Conservation (phyloP, 2,797 vertebrate species). For the Sebastes flavidus region DNA sequence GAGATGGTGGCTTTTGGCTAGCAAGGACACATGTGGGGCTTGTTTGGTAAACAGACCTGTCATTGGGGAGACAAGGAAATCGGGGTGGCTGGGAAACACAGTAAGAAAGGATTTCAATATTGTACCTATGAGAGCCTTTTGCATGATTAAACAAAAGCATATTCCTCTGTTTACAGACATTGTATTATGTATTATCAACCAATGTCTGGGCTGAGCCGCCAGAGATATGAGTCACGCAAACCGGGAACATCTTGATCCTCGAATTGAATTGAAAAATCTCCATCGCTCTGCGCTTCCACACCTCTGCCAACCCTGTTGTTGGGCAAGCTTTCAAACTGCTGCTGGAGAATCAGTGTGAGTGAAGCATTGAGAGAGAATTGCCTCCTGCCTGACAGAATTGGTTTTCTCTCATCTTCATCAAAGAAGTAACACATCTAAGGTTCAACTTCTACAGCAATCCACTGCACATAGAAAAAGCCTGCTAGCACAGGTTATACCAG, state of each 20-base stretch:
- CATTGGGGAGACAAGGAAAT: not conserved
- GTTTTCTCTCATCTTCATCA: constrained; percentile 68
- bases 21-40: not conserved
- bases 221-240: not conserved
- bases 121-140: not conserved
- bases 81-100: not conserved
- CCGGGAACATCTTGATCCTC: not conserved
- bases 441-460: constrained; percentile 16
- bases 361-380: constrained; percentile 38
- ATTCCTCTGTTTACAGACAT: not conserved
- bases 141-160: not conserved
- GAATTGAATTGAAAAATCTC: not conserved
- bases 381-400: constrained; percentile 46
- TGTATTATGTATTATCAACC: not conserved
- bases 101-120: not conserved
- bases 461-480: not conserved
- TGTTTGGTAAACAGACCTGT: constrained; percentile 8
- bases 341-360: constrained; percentile 46
- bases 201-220: not conserved
- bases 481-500: not conserved
- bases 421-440: constrained; percentile 39
- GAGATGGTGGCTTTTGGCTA: not conserved
- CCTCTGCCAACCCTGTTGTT: constrained; percentile 24
- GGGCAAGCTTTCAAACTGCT: constrained; percentile 39
- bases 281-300: constrained; percentile 2